Base-by-base conservation (phyloP, 2,113 vertebrate species). In the Petroica traversi region DNA sequence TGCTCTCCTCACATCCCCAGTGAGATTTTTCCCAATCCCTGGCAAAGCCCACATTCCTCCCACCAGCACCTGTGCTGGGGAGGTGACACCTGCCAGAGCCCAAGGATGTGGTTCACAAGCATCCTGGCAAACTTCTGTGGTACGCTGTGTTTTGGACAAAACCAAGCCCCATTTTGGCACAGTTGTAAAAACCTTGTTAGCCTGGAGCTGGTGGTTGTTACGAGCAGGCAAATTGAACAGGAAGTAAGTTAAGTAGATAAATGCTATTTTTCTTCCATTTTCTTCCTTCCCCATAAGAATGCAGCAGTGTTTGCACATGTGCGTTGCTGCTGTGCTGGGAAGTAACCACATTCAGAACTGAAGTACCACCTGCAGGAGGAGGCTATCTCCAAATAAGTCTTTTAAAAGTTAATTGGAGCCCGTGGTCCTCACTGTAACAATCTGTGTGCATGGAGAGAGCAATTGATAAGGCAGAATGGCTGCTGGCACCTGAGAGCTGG, bases 11-110 rank as follows among this genome's bases (percentile, higher is more conserved):
- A 43, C 0, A 1, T 15, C 8, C n/a, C n/a, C 46, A 58, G 14
- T 1, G 5, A 45, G 52, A 14, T 46, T 82, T 79, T 67, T 75
- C 40, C 23, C 2, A 2, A 3, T 59, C 18, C 19, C n/a, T 0
- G 0, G 19, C 67, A 54, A 38, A 41, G 38, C 6, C 8, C 0
- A 0, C 0, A 1, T 43, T 29, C 45, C 19, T 88, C 61, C 64
- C 7, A 2, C 31, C 61, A 63, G 40, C 20, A 4, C 4, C 26
- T 33, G 45, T n/a, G 17, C 71, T 14, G 40, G 52, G 45, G 16
- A 55, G 51, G 28, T 59, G 57, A 43, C 29, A 28, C 63, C 67
- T 16, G 22, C 16, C 24, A 16, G 54, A 58, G 40, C 2, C 66
- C 41, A 3, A 16, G 51, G 45, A 18, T 8, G 6, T 1, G 7